A percentile compares a stretch with the other conserved stretches of the same genome.
Evolutionary conservation across 2,113 vertebrate genomes (phyloP).

Genomic region (Holacanthus passer): DNA sequence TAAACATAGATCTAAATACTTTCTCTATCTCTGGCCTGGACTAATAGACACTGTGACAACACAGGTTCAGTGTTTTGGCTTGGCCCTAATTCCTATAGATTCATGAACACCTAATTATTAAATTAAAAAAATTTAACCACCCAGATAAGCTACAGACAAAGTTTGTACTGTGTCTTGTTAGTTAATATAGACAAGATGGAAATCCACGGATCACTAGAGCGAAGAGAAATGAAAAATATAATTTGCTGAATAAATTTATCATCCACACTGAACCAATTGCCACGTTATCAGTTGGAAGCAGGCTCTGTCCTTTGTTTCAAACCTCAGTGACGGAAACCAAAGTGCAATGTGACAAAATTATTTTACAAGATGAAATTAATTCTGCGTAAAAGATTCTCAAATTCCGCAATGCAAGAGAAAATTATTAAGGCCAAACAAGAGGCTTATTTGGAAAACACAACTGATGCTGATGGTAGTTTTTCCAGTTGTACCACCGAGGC

Average conservation of each 20-base stretch:
- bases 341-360: background rate
- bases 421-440: background rate
- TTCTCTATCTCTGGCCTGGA: too few relatives aligned
- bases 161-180: background rate
- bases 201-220: background rate
- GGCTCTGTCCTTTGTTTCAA: background rate
- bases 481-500: background rate
- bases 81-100: background rate
- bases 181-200: background rate
- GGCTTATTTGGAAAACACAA: background rate
- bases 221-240: background rate
- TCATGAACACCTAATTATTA: background rate
- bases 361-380: background rate
- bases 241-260: background rate
- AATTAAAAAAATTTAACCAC: background rate
- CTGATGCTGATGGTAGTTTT: background rate
- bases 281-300: background rate
- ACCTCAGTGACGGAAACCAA: background rate
- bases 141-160: background rate
- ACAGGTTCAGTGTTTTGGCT: too few relatives aligned
- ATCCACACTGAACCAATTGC: background rate
- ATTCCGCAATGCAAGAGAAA: background rate
- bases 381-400: background rate
- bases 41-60: too few relatives aligned
- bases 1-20: too few relatives aligned